Percentiles rank a stretch among this genome's conserved stretches.
phyloP scores from a whole-genome alignment of 30 jellyfish, hydroid and myxozoan species.

The Chironex yamaguchii region DNA sequence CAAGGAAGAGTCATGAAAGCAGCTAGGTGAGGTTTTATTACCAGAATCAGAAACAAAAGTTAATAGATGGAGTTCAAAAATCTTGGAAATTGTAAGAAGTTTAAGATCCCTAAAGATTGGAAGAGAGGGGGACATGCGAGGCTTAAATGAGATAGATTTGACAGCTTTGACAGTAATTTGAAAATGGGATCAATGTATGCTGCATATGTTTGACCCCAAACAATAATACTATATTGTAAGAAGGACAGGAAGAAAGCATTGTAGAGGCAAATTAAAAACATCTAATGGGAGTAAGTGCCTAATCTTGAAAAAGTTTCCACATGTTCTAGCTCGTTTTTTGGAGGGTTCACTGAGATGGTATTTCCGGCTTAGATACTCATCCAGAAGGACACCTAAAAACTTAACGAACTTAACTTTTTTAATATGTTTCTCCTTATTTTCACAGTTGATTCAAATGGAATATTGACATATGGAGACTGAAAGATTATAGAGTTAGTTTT shows the following conservation, averaged over 20 bases:
- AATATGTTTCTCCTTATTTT: too few species aligned
- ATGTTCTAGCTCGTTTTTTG: too few species aligned
- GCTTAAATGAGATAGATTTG: constrained; percentile 48
- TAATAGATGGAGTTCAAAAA: constrained; percentile 24
- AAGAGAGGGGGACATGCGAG: constrained; percentile 29
- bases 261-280: too few species aligned
- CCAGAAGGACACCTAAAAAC: too few species aligned
- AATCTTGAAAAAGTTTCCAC: too few species aligned
- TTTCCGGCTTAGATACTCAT: too few species aligned
- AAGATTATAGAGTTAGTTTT: too few species aligned
- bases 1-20: constrained; percentile 21
- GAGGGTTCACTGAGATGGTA: too few species aligned
- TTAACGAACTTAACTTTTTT: too few species aligned
- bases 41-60: constrained; percentile 42
- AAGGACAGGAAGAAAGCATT: constrained; percentile 24
- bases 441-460: too few species aligned
- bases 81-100: constrained; percentile 11
- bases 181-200: constrained; percentile 62
- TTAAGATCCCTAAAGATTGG: constrained; percentile 39
- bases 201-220: constrained; percentile 67
- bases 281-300: too few species aligned
- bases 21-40: constrained; percentile 21
- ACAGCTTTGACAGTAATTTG: constrained; percentile 55
- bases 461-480: too few species aligned
- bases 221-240: constrained; percentile 46